Base-by-base conservation (phyloP, 2,113 vertebrate genomes). In the Otolemur garnettii region DNA sequence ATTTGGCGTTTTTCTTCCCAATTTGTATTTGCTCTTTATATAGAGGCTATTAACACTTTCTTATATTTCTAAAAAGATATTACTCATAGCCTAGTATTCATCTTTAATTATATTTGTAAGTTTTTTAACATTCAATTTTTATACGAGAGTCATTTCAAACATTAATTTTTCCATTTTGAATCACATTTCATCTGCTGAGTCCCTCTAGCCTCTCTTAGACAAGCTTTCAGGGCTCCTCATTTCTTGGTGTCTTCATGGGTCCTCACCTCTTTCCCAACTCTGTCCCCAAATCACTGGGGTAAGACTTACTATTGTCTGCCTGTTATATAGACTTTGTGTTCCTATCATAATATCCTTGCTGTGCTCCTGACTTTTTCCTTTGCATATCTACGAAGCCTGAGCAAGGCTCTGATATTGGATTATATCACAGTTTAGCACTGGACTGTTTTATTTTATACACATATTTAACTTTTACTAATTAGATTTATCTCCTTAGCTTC, bases 1-100 rank as follows among this genome's bases (percentile, higher is more conserved):
- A 86, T 71, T 81, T 81, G 42, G 19, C 64, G 53, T 92, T 94
- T 94, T 93, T 83, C 35, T 87, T 55, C 71, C 4, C 28, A 92
- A 50, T 72, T 84, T 91, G 4, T 80, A 57, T 74, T 10, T 74
- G 0, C 7, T 57, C 45, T 82, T 78, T 69, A 19, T 87, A 60
- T 68, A 45, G 59, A 89, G 5, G 50, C 42, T 81, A 19, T 75
- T 80, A 60, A 26, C 21, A 71, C 5, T 87, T 66, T 22, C 5
- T 68, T 17, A 8, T 62, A 45, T 68, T 93, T 92, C 24, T 86
- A 35, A 79, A 93, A 84, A 74, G 4, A 86, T 24, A 57, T 30
- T 38, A 77, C 42, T 90, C 15, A n/a, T 77, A 60, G 26, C 26
- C 71, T 77, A n/a, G 17, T 42, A 77, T 42, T 93, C 77, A 85